Conservation (phyloP, 64 coral and sea anemone species). For the Catalaphyllia jardinei region DNA sequence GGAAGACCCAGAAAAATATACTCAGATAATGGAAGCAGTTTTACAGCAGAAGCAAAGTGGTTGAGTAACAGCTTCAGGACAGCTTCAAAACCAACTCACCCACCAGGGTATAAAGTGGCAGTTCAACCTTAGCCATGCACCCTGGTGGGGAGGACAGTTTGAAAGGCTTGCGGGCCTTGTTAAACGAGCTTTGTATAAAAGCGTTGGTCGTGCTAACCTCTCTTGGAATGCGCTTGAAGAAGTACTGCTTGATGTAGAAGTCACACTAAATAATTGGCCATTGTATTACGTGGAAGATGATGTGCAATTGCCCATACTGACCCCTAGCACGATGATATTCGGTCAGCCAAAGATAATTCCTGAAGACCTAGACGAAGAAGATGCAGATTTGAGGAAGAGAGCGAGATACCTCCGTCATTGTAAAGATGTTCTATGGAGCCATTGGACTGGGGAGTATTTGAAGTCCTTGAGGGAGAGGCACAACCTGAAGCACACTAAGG, state of each 20-base stretch:
- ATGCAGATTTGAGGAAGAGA: no score
- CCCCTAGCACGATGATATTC: slow-evolving; percentile 23
- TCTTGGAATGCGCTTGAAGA: slow-evolving; percentile 13
- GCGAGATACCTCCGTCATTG: no score
- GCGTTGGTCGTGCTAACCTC: neutral
- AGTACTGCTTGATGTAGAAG: slow-evolving; percentile 42
- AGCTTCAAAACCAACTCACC: neutral
- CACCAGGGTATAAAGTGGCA: neutral
- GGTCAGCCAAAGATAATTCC: no score
- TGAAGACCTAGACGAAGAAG: no score
- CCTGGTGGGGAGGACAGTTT: slow-evolving; percentile 3
- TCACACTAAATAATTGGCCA: slow-evolving; percentile 28
- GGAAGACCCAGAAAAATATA: slow-evolving; percentile 6
- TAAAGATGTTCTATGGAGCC: no score
- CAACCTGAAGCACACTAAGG: no score
- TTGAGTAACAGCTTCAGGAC: neutral
- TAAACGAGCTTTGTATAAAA: neutral
- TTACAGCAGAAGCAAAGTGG: neutral
- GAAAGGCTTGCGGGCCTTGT: neutral
- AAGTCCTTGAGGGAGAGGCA: no score
- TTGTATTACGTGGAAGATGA: neutral
- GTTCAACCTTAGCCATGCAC: neutral
- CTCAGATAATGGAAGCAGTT: slow-evolving; percentile 18
- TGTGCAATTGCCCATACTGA: slow-evolving; percentile 9
- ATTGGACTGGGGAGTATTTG: no score